These are phyloP conservation scores for Tanypteryx hageni DNA, from an alignment of 2,888 invertebrate genomes.

Conservation along the genomic window DNA sequence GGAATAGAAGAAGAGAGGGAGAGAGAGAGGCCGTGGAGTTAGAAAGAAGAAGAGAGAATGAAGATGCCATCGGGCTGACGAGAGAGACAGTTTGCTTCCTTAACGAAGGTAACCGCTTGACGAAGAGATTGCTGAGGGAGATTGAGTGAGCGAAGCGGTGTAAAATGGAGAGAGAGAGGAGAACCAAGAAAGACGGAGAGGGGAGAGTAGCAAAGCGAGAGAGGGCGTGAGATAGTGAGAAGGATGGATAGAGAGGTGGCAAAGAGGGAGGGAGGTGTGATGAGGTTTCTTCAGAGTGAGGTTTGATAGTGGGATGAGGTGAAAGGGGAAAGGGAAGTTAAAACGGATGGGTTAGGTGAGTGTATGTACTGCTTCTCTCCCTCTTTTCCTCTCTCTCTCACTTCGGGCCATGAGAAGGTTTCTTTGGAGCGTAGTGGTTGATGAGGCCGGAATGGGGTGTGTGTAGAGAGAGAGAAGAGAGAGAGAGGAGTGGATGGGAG, in stretches of 20 bases:
- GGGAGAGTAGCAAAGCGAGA: background rate
- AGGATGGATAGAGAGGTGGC: background rate
- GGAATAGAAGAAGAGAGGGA: background rate
- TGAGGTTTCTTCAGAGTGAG: background rate
- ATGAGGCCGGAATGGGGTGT: slow-evolving; percentile 35
- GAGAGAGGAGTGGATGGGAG: background rate
- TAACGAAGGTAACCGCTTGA: slow-evolving; percentile 57
- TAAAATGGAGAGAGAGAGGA: background rate
- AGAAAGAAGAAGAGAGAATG: slow-evolving; percentile 1
- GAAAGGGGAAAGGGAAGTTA: background rate
- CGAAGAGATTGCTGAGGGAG: slow-evolving; percentile 45
- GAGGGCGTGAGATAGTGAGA: background rate
- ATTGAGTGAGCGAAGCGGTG: slow-evolving; percentile 34
- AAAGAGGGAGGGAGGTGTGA: background rate
- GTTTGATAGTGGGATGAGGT: background rate
- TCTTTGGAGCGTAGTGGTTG: slow-evolving; percentile 16
- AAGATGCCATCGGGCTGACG: slow-evolving; percentile 35
- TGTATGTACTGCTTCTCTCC: background rate
- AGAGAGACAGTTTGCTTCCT: slow-evolving; percentile 37
- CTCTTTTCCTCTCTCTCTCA: background rate
- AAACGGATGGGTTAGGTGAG: background rate
- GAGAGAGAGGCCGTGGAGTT: background rate
- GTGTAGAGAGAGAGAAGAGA: background rate
- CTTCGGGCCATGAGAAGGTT: background rate
- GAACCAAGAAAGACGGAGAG: background rate